Base-by-base conservation (phyloP, 2,113 vertebrate genomes). In the Spilogale gracilis region DNA sequence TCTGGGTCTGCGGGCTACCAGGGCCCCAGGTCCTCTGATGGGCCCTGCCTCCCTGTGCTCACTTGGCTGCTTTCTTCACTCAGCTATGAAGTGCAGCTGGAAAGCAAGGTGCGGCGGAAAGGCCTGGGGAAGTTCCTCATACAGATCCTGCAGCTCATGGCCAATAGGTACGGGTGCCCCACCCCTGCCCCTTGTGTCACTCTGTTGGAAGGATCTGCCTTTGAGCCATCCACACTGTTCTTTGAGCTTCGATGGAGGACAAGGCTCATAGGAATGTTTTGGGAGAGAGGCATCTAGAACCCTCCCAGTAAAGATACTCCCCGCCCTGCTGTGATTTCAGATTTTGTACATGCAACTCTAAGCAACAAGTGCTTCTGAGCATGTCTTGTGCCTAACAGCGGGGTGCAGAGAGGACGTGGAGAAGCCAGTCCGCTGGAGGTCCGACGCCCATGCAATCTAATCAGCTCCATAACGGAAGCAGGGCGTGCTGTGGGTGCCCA, bases 81-180 rank as follows among this genome's bases (percentile, higher is more conserved):
- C 97, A 99, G 99, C 98, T 99, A 99, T 0, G 99, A 99, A 95
- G 99, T 99, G 45, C 99, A 99, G 98, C 82, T 99, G 98, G 99
- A 99, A 97, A 99, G 99, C 98, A 98, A 98, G 95, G 99, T 99
- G 74, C 98, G 99, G 85, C 98, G 99, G 98, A 99, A 99, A 99
- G 99, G 99, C 60, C 98, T 99, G 69, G 99, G 99, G 14, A 99
- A 99, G 87, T 99, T 99, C 96, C 99, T 99, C 94, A 99, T 99
- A 58, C 99, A 99, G 98, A 99, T 99, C 85, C 99, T 99, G 82
- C 99, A 99, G 98, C 99, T 99, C 86, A 99, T 99, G 67, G 99
- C 99, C 87, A 99, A 99, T 97, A 99, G 99, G 99, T 99, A 18
- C 80, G 96, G 58, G 9, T n/a, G 63, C 16, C 65, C 23, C 14